phyloP scores from a whole-genome alignment of 1,140 invertebrate genomes.

The Eueides isabella region DNA sequence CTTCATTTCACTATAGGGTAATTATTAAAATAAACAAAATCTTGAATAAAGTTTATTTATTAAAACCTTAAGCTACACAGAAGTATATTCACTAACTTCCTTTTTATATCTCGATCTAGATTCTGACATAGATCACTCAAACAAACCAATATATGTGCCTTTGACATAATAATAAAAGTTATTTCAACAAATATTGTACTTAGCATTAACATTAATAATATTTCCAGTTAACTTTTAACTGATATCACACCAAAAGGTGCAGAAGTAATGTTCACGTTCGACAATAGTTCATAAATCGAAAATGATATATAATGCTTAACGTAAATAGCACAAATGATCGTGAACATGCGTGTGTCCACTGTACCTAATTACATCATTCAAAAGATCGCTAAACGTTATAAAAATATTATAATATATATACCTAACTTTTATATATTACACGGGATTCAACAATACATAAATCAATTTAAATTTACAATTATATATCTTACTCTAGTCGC shows the following conservation, averaged over 20 bases:
- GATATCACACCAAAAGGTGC: constrained; percentile 23
- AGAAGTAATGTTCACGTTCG: constrained; percentile 29
- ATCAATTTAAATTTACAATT: constrained; percentile 75
- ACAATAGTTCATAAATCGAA: constrained; percentile 35
- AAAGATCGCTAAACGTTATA: constrained; percentile 66
- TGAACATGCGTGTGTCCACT: constrained; percentile 47
- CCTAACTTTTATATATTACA: constrained; percentile 79
- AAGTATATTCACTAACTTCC: constrained; percentile 66
- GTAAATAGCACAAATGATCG: constrained; percentile 50
- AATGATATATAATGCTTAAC: constrained; percentile 39
- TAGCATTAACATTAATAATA: constrained; percentile 68
- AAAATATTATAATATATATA: constrained; percentile 71
- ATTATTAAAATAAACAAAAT: constrained; percentile 44
- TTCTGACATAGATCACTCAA: constrained; percentile 65
- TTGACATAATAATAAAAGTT: constrained; percentile 63
- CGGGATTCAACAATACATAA: constrained; percentile 73
- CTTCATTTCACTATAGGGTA: constrained; percentile 21
- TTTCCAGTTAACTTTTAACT: constrained; percentile 40
- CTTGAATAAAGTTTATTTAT: constrained; percentile 76
- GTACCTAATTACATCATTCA: constrained; percentile 42
- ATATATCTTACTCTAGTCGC: constrained; percentile 64
- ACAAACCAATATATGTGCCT: constrained; percentile 67
- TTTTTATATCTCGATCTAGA: constrained; percentile 62
- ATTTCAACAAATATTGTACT: constrained; percentile 76
- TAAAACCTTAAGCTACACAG: constrained; percentile 77